Conservation (phyloP, 1,140 invertebrate species). For the Leptopilina boulardi region DNA sequence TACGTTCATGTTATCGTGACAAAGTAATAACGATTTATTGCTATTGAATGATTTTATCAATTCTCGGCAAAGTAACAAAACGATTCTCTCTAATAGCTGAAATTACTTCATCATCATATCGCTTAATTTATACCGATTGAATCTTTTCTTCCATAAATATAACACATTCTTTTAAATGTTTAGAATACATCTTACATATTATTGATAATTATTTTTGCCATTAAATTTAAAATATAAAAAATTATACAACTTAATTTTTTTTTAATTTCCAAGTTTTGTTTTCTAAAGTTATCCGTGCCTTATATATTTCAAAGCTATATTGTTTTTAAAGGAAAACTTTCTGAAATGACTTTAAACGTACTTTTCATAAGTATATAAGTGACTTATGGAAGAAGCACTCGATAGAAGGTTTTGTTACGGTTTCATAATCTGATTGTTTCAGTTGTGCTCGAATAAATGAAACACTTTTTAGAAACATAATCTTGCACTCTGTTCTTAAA, state of each 20-base stretch:
- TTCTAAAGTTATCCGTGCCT: too few relatives aligned
- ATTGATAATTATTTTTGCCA: too few relatives aligned
- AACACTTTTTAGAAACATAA: slow-evolving; percentile 59
- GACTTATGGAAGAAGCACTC: not conserved
- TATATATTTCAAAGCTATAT: too few relatives aligned
- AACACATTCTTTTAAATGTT: too few relatives aligned
- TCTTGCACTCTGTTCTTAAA: slow-evolving; percentile 66
- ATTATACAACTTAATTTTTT: too few relatives aligned
- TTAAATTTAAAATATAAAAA: too few relatives aligned
- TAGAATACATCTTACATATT: too few relatives aligned
- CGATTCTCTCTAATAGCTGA: not conserved
- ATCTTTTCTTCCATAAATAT: too few relatives aligned
- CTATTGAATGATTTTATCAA: slow-evolving; percentile 47
- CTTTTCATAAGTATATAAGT: slow-evolving; percentile 12
- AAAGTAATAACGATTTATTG: slow-evolving; percentile 55
- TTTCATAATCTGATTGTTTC: slow-evolving; percentile 12
- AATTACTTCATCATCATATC: too few relatives aligned
- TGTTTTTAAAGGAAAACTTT: not conserved
- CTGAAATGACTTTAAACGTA: not conserved
- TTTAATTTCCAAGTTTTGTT: too few relatives aligned
- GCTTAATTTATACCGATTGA: too few relatives aligned
- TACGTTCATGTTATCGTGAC: slow-evolving; percentile 50
- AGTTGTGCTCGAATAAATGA: slow-evolving; percentile 5
- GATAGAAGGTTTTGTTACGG: not conserved
- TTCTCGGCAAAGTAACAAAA: slow-evolving; percentile 41